Evolutionary conservation across 2,888 invertebrate species (phyloP).

Genomic region (Thumatha senex): DNA sequence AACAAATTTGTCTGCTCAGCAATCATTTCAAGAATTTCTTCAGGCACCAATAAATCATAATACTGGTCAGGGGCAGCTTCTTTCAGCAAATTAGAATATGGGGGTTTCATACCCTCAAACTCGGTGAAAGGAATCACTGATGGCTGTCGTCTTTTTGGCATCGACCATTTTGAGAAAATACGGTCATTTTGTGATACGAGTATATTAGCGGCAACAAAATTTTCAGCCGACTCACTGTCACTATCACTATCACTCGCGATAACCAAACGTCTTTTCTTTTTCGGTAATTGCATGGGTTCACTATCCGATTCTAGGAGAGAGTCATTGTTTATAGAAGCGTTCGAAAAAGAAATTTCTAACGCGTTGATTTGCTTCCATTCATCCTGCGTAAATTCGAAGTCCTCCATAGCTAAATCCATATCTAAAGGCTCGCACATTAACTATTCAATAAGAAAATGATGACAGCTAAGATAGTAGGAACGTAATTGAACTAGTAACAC

Average conservation of each 20-base stretch:
- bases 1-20: constrained; percentile 20
- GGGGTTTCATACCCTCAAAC: constrained; percentile 4
- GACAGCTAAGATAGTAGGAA: too few species aligned
- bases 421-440: too few species aligned
- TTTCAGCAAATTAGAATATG: constrained; percentile 6
- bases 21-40: constrained; percentile 13
- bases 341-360: too few species aligned
- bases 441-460: too few species aligned
- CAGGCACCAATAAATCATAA: constrained; percentile 12
- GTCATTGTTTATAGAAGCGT: too few species aligned
- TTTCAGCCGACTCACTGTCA: constrained; percentile 8
- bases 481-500: too few species aligned
- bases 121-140: constrained; percentile 10
- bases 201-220: constrained; percentile 7
- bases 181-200: constrained; percentile 3
- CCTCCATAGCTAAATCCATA: constrained; percentile 4
- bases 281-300: background rate
- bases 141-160: constrained; percentile 6
- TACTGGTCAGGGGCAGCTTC: constrained; percentile 2
- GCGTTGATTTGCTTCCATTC: background rate
- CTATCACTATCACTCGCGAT: constrained; percentile 7
- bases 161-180: constrained; percentile 5
- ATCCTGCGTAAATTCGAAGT: constrained; percentile 5
- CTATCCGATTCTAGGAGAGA: background rate
- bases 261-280: constrained; percentile 1